Evolutionary conservation across 2,113 vertebrate genomes (phyloP), one percentile per base, ranked within the genome.

Genomic region (Oriolus oriolus): DNA sequence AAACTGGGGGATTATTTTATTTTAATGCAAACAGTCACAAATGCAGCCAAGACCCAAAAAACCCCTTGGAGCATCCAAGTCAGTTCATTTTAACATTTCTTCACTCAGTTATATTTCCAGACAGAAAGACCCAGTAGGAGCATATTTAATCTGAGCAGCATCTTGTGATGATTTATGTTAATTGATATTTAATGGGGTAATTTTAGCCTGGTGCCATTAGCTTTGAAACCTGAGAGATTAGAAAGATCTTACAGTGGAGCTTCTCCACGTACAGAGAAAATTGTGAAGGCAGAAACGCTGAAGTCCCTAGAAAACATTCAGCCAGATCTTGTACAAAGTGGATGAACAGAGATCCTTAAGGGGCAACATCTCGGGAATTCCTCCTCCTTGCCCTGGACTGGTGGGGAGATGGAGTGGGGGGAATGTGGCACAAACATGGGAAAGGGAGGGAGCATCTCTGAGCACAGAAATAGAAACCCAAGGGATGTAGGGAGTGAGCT

Each of bases 61-160:
- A 4, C 7, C 18, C n/a, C 65, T 63, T 9, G 21, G 71, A 87
- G 66, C 27, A 69, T 65, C 87, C 76, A 88, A 47, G 57, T 81
- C 53, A 45, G 54, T 82, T 78, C 63, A 70, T 88, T 90, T 90
- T 53, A 70, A 14, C 79, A 77, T 83, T 88, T 70, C 78, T 87
- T 88, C 70, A 64, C 91, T 89, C 60, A 61, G 33, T 61, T 96
- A 21, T 56, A 75, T 63, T 95, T 66, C 74, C 83, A 91, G 91
- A 70, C 52, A 95, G 80, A 88, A 93, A 95, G 96, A 95, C 87
- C 94, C 91, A 81, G 86, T 68, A 94, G 87, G 54, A 90, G 87
- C 96, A 91, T 42, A 91, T 95, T 96, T 96, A 91, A 96, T 96
- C 93, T 96, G 94, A 97, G 81, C 86, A 92, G 83, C 74, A 94